A percentile compares a stretch with the other conserved stretches of the same genome.
Conservation (phyloP, 2,113 vertebrate genomes). For the Poeciliopsis turrubarensis region DNA sequence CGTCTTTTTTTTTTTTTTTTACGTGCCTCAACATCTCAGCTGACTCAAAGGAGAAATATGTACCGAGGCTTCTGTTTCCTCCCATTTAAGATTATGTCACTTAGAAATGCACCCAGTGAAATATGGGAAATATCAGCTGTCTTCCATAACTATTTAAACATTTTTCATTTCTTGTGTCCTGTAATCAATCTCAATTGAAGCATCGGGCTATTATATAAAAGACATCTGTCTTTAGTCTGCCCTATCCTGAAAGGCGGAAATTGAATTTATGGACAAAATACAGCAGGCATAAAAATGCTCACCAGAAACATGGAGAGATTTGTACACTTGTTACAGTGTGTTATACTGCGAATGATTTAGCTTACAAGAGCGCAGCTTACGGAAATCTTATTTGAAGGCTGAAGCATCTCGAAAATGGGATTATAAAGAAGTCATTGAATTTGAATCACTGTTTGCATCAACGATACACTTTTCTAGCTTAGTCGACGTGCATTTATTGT, state of each 20-base stretch:
- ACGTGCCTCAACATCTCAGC: conserved; percentile 50
- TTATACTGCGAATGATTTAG: conserved; percentile 41
- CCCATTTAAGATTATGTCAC: conserved; percentile 76
- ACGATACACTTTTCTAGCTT: background rate
- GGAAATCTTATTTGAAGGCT: conserved; percentile 23
- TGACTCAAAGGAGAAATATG: conserved; percentile 74
- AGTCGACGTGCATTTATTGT: background rate
- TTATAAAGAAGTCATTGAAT: background rate
- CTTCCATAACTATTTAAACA: conserved; percentile 64
- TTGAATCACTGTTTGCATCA: background rate
- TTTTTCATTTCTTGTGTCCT: conserved; percentile 68
- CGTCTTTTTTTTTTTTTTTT: conserved; percentile 55
- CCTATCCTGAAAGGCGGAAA: conserved; percentile 72
- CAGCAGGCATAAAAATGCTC: conserved; percentile 58
- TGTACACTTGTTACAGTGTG: conserved; percentile 61
- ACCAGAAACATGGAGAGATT: conserved; percentile 61
- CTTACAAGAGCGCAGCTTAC: conserved; percentile 2
- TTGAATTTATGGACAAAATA: conserved; percentile 65
- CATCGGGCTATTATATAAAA: conserved; percentile 76
- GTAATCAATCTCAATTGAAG: conserved; percentile 78
- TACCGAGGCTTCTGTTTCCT: conserved; percentile 73
- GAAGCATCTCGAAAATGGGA: conserved; percentile 19
- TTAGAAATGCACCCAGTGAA: conserved; percentile 69
- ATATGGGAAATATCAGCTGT: conserved; percentile 71
- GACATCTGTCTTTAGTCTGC: conserved; percentile 76